These are phyloP conservation scores for Ascidia mentula DNA, from an alignment of 23 tunicate species.

Conservation along the genomic window DNA sequence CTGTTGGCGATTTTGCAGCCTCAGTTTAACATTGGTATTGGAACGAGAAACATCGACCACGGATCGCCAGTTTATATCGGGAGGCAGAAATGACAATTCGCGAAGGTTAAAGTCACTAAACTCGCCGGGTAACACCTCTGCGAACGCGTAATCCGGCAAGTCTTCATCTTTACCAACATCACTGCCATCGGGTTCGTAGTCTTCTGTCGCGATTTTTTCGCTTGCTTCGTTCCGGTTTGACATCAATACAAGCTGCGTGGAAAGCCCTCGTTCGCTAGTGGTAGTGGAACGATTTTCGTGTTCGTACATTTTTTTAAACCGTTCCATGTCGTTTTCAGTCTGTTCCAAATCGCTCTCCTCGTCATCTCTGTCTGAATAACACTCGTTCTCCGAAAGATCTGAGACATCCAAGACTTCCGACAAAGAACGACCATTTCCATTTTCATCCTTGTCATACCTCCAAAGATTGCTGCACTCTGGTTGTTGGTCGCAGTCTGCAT, in stretches of 20 bases:
- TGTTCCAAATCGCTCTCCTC: background rate
- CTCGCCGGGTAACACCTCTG: slow-evolving; percentile 27
- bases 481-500: background rate
- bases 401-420: slow-evolving; percentile 17
- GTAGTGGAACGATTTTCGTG: slow-evolving; percentile 25
- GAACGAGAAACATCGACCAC: background rate
- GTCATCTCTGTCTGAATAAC: slow-evolving; percentile 23
- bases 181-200: background rate
- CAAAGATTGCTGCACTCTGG: background rate
- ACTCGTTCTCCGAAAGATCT: slow-evolving; percentile 49
- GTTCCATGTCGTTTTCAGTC: background rate
- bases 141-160: slow-evolving; percentile 18
- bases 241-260: too few relatives aligned
- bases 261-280: background rate
- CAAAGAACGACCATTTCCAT: background rate
- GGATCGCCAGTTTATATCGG: slow-evolving; percentile 36
- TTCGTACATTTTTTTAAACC: slow-evolving; percentile 40
- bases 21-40: background rate
- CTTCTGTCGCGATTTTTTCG: too few relatives aligned
- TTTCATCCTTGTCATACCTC: background rate
- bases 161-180: background rate
- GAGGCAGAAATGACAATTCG: slow-evolving; percentile 37
- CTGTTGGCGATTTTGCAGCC: background rate
- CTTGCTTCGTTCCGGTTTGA: background rate
- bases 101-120: slow-evolving; percentile 29